Base-by-base conservation (phyloP, 2,888 invertebrate genomes). In the Escarpia spicata region DNA sequence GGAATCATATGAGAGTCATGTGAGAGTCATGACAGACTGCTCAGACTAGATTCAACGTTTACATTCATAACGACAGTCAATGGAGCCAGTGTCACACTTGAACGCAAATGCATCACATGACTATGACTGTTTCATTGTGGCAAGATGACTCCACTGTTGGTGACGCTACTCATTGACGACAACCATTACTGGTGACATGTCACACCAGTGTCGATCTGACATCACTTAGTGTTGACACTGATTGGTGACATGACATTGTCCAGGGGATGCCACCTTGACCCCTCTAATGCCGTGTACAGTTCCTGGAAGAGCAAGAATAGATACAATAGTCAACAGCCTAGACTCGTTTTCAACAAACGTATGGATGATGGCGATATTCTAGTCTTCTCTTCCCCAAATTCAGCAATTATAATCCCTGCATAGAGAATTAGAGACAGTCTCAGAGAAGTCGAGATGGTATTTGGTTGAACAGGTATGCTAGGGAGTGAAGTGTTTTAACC, bases 191-290 rank as follows among this genome's bases (percentile, higher is more conserved):
- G 52, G 37, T n/a, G 92, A 90, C 92, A 92, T 43, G 19, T 89
- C n/a, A 60, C 37, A 37, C 58, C 37, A 37, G 75, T 44, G 43
- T 75, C 31, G 92, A 75, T 75, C 26, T 75, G 75, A 75, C 26
- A 26, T 75, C 75, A 75, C n/a, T 75, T 75, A 15, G 26, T 75
- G 75, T 75, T 75, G 75, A 75, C 75, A 43, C 3, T 52, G 58
- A 92, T 89, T 75, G 43, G 90, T 4, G 95, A 95, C 91, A 94
- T 94, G 45, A 95, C 94, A 91, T 94, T 95, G 94, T 96, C 96
- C 93, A 96, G 93, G 4, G 95, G 95, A 92, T 95, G 95, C 96
- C 96, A 96, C 60, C 96, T 93, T 9, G 96, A 96, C 52, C 94
- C 95, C 93, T 96, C 96, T 91, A 96, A 92, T 19, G 95, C 95